A percentile compares a stretch with the other conserved stretches of the same genome.
These are phyloP conservation scores for Ariolimax columbianus DNA, from an alignment of 2,888 invertebrate genomes.

Conservation along the genomic window DNA sequence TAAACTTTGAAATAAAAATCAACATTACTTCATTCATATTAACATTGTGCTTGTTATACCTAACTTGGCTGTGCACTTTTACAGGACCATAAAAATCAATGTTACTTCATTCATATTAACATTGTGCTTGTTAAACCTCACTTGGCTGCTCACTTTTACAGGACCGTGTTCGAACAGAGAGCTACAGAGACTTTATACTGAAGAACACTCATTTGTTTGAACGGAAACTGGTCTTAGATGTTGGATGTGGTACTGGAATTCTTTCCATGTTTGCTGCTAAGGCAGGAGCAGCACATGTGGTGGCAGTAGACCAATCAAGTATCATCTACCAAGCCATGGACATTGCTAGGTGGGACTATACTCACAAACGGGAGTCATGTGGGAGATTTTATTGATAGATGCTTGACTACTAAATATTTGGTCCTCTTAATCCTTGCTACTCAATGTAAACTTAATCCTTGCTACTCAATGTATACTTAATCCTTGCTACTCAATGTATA, in stretches of 20 bases:
- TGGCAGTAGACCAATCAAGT: slow-evolving; percentile 80
- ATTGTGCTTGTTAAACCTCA: no score
- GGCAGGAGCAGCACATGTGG: slow-evolving; percentile 90
- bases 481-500: no score
- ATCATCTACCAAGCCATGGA: slow-evolving; percentile 80
- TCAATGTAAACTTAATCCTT: no score
- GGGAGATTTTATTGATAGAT: background rate
- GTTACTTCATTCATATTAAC: no score
- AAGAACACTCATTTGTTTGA: slow-evolving; percentile 85
- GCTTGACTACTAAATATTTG: background rate
- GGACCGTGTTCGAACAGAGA: slow-evolving; percentile 85
- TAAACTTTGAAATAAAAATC: no score
- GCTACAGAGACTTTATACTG: slow-evolving; percentile 90
- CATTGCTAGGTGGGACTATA: slow-evolving; percentile 76
- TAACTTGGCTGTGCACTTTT: no score
- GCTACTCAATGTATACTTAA: no score
- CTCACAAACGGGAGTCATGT: background rate
- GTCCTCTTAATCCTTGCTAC: no score
- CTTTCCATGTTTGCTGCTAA: slow-evolving; percentile 92
- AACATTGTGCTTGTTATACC: no score
- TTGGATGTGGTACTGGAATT: slow-evolving; percentile 84
- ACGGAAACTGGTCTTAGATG: slow-evolving; percentile 85
- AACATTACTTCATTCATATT: no score
- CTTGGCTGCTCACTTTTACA: slow-evolving; percentile 51
- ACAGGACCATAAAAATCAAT: no score